Evolutionary conservation across 2,797 vertebrate genomes (phyloP).

Genomic region (Cirrhinus molitorella): DNA sequence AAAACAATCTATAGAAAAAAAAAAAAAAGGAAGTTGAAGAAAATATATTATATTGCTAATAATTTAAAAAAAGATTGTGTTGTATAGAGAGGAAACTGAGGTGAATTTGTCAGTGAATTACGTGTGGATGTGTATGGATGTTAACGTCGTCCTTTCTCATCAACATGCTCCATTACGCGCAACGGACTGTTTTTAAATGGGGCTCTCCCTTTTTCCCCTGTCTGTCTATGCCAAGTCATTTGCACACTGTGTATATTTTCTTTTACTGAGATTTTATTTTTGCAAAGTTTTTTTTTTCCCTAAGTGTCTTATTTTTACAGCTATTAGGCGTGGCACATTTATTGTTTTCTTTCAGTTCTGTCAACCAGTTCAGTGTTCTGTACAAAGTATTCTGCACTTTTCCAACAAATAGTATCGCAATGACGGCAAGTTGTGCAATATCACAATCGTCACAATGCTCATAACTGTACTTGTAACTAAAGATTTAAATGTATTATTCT

Average conservation of each 20-base stretch:
- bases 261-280: conserved; percentile 68
- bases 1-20: conserved; percentile 62
- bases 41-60: conserved; percentile 64
- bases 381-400: conserved; percentile 88
- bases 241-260: conserved; percentile 84
- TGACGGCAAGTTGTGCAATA: conserved; percentile 90
- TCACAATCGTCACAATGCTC: conserved; percentile 85
- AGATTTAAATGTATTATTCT: conserved; percentile 90
- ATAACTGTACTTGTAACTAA: conserved; percentile 92
- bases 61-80: conserved; percentile 65
- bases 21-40: conserved; percentile 49
- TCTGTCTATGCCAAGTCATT: conserved; percentile 85
- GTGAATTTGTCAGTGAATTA: conserved; percentile 64
- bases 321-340: conserved; percentile 73
- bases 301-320: conserved; percentile 62
- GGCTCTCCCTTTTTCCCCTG: conserved; percentile 70
- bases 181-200: conserved; percentile 80
- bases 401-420: conserved; percentile 78
- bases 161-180: conserved; percentile 69
- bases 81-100: conserved; percentile 79
- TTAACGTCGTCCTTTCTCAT: conserved; percentile 69
- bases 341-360: conserved; percentile 74
- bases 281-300: conserved; percentile 20
- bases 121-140: conserved; percentile 75
- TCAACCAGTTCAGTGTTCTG: conserved; percentile 84